phyloP scores from a whole-genome alignment of 2,797 vertebrate species.

The Protonibea diacanthus region DNA sequence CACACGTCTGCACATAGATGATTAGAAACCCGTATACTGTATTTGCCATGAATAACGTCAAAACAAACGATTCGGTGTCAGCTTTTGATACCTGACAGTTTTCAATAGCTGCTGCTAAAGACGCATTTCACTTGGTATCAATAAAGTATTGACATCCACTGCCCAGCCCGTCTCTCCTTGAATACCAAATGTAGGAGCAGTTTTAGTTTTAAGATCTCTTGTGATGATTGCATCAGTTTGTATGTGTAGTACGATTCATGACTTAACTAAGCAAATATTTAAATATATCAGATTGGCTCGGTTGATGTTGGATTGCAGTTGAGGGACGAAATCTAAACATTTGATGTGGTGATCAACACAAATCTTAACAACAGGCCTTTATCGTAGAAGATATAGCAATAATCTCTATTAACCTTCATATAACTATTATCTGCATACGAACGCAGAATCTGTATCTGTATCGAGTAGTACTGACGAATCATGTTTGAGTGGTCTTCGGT shows the following conservation, averaged over 20 bases:
- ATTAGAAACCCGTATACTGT: not conserved
- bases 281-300: not conserved
- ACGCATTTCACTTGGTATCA: not conserved
- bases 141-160: not conserved
- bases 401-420: no score
- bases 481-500: no score
- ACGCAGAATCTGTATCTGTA: no score
- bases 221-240: not conserved
- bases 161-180: no score
- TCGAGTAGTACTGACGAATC: no score
- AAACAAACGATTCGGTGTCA: not conserved
- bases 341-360: not conserved
- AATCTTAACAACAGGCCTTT: not conserved
- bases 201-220: not conserved
- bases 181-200: not conserved
- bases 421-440: no score
- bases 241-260: not conserved
- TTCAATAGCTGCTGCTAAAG: not conserved
- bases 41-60: not conserved
- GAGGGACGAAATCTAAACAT: not conserved
- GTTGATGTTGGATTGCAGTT: no score
- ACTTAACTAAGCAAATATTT: not conserved
- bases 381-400: not conserved
- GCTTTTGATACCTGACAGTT: not conserved
- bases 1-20: not conserved